Evolutionary conservation across 2,113 vertebrate species (phyloP), one percentile per base, ranked within the genome.

Genomic region (Aspiorhynchus laticeps): DNA sequence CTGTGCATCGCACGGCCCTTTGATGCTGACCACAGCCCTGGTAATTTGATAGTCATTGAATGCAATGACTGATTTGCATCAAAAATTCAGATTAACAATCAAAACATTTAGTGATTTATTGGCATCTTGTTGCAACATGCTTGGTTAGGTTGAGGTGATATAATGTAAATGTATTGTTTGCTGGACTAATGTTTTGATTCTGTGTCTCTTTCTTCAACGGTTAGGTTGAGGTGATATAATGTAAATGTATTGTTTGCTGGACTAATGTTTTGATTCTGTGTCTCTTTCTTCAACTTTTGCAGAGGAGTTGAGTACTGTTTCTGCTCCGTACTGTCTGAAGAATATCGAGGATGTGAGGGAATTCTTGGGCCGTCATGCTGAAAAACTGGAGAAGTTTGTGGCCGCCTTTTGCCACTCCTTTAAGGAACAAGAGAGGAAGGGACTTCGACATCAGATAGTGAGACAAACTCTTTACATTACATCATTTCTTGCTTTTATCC

Each of bases 371-470:
- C 96, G 94, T 84, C 96, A 98, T 31, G 89, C 93, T 0, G 97
- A 96, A 89, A 97, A 95, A 91, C 95, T 99, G 91, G 97, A 99
- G 93, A 96, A 95, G 90, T 93, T 94, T 85, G 93, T 99, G 85
- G 89, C 92, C 2, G 91, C 94, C 82, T 99, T 98, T 95, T 93
- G 95, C 19, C 95, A 95, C 86, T 90, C 92, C 0, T 98, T 97
- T 91, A 97, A 95, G 87, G 97, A 97, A 46, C 96, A 97, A 1
- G 97, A 99, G 91, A 95, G 96, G 79, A 99, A 97, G 91, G 97
- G 96, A 84, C 95, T 99, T 2, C 95, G 97, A 7, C 96, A 99
- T 88, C 97, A 98, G 94, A 99, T 99, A 91, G 98, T 99, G 90
- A 96, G 93, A 85, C 43, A 9, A 1, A 31, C 3, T 10, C 7